Percentiles rank a stretch among this genome's conserved stretches.
Evolutionary conservation across 2,888 invertebrate genomes (phyloP).

Genomic region (Pristionchus japonicus): DNA sequence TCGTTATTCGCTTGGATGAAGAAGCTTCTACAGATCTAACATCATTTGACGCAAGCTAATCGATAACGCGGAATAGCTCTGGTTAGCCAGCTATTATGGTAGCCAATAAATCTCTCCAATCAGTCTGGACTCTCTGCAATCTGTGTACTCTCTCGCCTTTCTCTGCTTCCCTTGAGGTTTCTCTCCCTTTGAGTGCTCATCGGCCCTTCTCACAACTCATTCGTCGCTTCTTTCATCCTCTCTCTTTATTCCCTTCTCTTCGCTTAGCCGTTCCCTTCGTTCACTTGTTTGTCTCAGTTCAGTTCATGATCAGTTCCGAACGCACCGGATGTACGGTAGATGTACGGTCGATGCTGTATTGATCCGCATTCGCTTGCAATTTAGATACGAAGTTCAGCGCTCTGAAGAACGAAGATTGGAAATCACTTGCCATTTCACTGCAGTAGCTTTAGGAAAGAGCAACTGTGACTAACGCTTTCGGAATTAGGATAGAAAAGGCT

Average conservation of each 20-base stretch:
- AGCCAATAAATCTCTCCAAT: conserved; percentile 35
- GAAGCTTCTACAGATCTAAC: neutral
- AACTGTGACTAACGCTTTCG: too few species aligned
- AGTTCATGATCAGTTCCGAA: neutral
- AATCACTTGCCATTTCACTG: neutral
- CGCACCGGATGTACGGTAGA: neutral
- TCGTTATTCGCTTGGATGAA: too few species aligned
- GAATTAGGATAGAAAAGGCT: neutral
- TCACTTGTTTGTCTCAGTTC: conserved; percentile 16
- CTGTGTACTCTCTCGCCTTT: neutral
- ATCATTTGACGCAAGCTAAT: neutral
- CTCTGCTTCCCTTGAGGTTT: neutral
- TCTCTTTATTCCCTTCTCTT: neutral
- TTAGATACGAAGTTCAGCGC: neutral
- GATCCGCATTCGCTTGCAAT: neutral
- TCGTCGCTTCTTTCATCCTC: neutral
- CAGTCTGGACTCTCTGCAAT: neutral
- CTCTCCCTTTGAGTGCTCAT: conserved; percentile 1
- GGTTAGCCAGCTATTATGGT: conserved; percentile 20
- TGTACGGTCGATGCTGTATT: neutral
- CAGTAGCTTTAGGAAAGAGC: too few species aligned
- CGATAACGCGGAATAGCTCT: conserved; percentile 24
- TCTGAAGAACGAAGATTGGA: neutral
- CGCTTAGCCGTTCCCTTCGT: neutral
- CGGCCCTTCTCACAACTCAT: neutral